phyloP scores from a whole-genome alignment of 2,888 invertebrate genomes.

The Diadromus collaris region DNA sequence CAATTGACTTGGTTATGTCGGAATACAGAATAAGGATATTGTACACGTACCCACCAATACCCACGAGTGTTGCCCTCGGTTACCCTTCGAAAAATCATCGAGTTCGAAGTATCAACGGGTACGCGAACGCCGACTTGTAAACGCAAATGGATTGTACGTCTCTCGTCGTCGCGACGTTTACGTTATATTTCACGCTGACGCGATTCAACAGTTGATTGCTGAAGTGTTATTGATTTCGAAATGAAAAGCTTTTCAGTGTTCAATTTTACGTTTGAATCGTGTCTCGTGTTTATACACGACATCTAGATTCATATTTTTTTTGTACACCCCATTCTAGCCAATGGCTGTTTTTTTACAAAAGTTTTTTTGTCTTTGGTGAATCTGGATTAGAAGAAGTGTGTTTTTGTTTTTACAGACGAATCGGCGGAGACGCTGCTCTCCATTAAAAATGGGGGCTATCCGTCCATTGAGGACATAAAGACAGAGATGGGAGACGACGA shows the following conservation, averaged over 20 bases:
- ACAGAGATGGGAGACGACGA: conserved; percentile 78
- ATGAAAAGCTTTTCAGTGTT: not conserved
- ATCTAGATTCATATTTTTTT: not conserved
- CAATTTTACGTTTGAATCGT: not conserved
- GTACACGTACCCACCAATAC: conserved; percentile 42
- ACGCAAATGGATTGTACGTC: conserved; percentile 78
- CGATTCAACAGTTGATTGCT: not conserved
- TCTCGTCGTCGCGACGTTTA: not conserved
- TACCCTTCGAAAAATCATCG: conserved; percentile 33
- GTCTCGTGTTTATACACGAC: not conserved
- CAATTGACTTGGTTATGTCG: conserved; percentile 75
- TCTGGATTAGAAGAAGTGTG: not conserved
- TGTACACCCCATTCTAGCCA: not conserved
- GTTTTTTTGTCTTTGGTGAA: not conserved
- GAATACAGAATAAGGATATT: conserved; percentile 45
- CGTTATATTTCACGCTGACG: not conserved
- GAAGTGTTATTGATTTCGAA: not conserved
- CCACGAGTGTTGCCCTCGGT: conserved; percentile 37
- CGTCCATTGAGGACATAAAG: conserved; percentile 70
- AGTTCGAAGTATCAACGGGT: conserved; percentile 15
- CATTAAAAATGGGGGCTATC: conserved; percentile 82
- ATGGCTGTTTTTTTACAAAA: not conserved
- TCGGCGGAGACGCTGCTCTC: conserved; percentile 82
- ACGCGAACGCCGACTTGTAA: conserved; percentile 21
- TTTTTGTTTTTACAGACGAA: conserved; percentile 79